Evolutionary conservation across 2,888 invertebrate species (phyloP).

Genomic region (Ectemnius continuus): DNA sequence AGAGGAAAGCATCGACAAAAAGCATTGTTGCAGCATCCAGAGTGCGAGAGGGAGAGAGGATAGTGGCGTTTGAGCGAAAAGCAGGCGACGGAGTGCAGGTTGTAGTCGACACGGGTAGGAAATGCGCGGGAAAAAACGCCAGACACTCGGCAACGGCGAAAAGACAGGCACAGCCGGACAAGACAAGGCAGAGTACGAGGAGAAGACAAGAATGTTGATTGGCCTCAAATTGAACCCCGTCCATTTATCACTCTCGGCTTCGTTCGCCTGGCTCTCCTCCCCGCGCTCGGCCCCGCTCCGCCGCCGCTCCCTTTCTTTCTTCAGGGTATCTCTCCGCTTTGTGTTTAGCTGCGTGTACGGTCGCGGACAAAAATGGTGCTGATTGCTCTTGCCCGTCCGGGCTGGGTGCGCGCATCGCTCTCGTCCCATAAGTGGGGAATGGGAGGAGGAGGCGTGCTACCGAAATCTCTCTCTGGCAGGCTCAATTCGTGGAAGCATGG

Average conservation of each 20-base stretch:
- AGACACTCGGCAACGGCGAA: constrained; percentile 55
- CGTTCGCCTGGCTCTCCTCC: constrained; percentile 18
- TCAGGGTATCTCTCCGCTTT: constrained; percentile 9
- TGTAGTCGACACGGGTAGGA: constrained; percentile 55
- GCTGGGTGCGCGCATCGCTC: not conserved
- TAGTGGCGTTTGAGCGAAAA: not conserved
- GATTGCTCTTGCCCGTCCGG: constrained; percentile 19
- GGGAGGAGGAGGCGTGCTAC: constrained; percentile 4
- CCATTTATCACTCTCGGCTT: constrained; percentile 72
- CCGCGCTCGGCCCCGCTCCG: constrained; percentile 25
- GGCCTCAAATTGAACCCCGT: constrained; percentile 75
- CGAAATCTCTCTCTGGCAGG: constrained; percentile 18
- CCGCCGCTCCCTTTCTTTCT: constrained; percentile 29
- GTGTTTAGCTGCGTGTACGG: constrained; percentile 27
- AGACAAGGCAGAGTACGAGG: constrained; percentile 54
- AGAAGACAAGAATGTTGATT: constrained; percentile 76
- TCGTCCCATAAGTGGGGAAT: not conserved
- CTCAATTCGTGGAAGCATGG: constrained; percentile 44
- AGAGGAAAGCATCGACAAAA: not conserved
- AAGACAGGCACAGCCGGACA: constrained; percentile 54
- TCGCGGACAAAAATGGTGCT: constrained; percentile 58
- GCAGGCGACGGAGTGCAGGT: constrained; percentile 17
- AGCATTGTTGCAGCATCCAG: not conserved
- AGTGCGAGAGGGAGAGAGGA: not conserved
- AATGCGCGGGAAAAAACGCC: constrained; percentile 65